Evolutionary conservation across 2,888 invertebrate genomes (phyloP).

Genomic region (Himalopsyche japonica): DNA sequence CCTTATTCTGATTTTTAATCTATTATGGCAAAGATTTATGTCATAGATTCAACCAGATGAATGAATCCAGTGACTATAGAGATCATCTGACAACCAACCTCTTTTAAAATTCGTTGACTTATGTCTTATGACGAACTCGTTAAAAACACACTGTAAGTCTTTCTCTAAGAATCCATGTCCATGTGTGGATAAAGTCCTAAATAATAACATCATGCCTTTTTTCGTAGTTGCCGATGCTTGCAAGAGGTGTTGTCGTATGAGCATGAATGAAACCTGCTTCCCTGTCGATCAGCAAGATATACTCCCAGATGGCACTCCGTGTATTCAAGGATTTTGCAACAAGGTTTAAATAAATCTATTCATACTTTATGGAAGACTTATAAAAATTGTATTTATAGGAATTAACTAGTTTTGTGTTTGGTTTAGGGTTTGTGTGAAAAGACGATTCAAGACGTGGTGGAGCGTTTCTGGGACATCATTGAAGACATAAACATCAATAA

Average conservation of each 20-base stretch:
- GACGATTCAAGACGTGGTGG: slow-evolving; percentile 92
- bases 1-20: no score
- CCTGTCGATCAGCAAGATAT: slow-evolving; percentile 88
- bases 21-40: no score
- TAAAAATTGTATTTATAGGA: slow-evolving; percentile 4
- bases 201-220: no score
- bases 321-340: slow-evolving; percentile 96
- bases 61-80: no score
- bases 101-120: no score
- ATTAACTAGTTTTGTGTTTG: slow-evolving; percentile 15
- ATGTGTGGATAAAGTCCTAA: no score
- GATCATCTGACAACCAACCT: no score
- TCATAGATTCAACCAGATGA: no score
- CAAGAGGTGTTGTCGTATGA: slow-evolving; percentile 90
- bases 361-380: background rate
- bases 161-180: no score
- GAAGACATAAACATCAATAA: slow-evolving; percentile 95
- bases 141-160: no score
- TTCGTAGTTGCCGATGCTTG: slow-evolving; percentile 88
- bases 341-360: slow-evolving; percentile 60
- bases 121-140: no score
- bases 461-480: slow-evolving; percentile 96
- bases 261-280: slow-evolving; percentile 88
- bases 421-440: slow-evolving; percentile 89
- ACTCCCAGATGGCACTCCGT: slow-evolving; percentile 90